phyloP scores from a whole-genome alignment of 2,888 invertebrate genomes.

The Prenolepis imparis region DNA sequence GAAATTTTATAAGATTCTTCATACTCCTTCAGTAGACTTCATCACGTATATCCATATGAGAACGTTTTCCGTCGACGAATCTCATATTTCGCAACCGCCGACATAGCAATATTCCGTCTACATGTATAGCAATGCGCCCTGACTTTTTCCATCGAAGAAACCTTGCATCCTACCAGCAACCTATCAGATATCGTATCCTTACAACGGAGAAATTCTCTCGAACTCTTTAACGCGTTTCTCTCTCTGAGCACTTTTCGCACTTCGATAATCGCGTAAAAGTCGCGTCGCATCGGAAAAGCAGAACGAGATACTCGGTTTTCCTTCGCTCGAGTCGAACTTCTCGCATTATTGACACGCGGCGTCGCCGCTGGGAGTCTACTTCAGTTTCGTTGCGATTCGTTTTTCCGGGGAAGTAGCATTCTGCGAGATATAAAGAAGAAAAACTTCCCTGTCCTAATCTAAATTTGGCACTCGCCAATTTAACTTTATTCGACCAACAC shows the following conservation, averaged over 20 bases:
- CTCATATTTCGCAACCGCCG: slow-evolving; percentile 24
- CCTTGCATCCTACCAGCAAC: not conserved
- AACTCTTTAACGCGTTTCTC: slow-evolving; percentile 17
- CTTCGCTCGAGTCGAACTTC: slow-evolving; percentile 39
- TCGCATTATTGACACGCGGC: slow-evolving; percentile 54
- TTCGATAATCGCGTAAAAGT: slow-evolving; percentile 53
- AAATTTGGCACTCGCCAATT: slow-evolving; percentile 53
- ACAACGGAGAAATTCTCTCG: not conserved
- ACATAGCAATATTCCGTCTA: slow-evolving; percentile 13
- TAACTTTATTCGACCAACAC: slow-evolving; percentile 50
- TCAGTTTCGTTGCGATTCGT: slow-evolving; percentile 35
- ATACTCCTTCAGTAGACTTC: not conserved
- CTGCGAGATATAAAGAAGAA: slow-evolving; percentile 2
- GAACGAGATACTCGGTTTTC: not conserved
- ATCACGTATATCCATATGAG: slow-evolving; percentile 16
- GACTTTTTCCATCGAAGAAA: not conserved
- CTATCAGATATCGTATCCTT: not conserved
- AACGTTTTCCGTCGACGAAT: slow-evolving; percentile 21
- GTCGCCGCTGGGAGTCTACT: not conserved
- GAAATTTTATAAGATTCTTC: slow-evolving; percentile 9
- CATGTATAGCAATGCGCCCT: not conserved
- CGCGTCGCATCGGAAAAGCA: not conserved
- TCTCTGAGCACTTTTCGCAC: slow-evolving; percentile 9
- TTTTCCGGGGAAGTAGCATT: slow-evolving; percentile 39
- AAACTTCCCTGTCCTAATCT: slow-evolving; percentile 44